These are phyloP conservation scores for Branchinecta lindahli DNA, from an alignment of 1,140 invertebrate species.

Conservation along the genomic window DNA sequence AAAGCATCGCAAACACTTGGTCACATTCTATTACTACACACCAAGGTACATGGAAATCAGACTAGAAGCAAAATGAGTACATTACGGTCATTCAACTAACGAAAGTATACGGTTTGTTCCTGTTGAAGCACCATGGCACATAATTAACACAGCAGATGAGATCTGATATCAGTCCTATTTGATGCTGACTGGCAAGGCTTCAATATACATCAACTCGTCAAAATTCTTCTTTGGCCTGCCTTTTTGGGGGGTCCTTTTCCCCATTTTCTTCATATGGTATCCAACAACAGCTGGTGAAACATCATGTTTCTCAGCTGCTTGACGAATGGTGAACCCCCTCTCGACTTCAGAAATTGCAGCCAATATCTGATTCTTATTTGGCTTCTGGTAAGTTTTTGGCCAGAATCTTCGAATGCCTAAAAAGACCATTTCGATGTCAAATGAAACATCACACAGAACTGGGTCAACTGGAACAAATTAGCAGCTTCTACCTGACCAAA, in stretches of 20 bases:
- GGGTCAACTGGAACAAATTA: background rate
- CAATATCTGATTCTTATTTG: constrained; percentile 1
- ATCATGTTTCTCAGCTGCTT: constrained; percentile 8
- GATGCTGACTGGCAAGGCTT: background rate
- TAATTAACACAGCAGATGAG: too few relatives aligned
- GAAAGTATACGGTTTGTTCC: too few relatives aligned
- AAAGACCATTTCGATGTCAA: background rate
- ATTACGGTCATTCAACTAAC: background rate
- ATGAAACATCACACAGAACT: background rate
- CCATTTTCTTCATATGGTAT: constrained; percentile 4
- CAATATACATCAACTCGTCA: background rate
- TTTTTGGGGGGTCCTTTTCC: background rate
- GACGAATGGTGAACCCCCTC: background rate
- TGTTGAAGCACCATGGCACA: too few relatives aligned
- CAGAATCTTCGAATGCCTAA: background rate
- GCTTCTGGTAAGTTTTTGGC: constrained; percentile 6
- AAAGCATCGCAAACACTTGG: too few relatives aligned
- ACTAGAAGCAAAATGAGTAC: constrained; percentile 6
- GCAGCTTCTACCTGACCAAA: too few relatives aligned
- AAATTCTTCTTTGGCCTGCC: background rate
- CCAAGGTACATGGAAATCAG: background rate
- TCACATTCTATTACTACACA: too few relatives aligned
- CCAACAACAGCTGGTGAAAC: constrained; percentile 3
- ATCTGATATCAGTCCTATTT: background rate
- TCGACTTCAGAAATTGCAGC: constrained; percentile 2